phyloP scores from a whole-genome alignment of 2,113 vertebrate species.

The Corythornis cristatus region DNA sequence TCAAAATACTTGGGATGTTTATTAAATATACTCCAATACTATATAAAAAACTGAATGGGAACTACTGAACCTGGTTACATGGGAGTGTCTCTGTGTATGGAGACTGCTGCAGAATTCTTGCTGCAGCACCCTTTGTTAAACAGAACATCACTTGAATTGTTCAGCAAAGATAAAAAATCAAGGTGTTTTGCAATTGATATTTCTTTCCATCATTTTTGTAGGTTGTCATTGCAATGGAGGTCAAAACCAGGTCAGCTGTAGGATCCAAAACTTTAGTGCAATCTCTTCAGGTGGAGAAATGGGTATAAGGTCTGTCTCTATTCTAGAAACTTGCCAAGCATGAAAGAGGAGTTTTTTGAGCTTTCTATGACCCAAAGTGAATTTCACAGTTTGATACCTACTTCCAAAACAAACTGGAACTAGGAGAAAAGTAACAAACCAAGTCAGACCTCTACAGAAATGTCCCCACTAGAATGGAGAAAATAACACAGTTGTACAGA shows the following conservation, averaged over 20 bases:
- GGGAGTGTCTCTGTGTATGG: background rate
- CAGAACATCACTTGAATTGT: background rate
- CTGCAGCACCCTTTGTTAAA: background rate
- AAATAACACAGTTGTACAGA: background rate
- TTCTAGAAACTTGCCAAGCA: background rate
- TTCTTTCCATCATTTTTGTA: conserved; percentile 4
- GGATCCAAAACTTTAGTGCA: background rate
- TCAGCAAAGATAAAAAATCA: background rate
- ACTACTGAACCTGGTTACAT: background rate
- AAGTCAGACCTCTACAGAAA: background rate
- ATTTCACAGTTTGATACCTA: background rate
- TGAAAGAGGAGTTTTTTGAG: background rate
- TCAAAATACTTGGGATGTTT: background rate
- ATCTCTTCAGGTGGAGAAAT: background rate
- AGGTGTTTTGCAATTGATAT: background rate
- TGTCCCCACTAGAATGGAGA: background rate
- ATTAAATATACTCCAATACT: background rate
- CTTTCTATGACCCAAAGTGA: background rate
- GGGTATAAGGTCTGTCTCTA: background rate
- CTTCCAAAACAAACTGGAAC: background rate
- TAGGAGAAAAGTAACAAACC: background rate
- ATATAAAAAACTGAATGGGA: background rate
- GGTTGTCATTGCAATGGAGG: background rate
- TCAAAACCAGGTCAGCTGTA: background rate
- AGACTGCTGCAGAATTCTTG: background rate